Evolutionary conservation across 2,797 vertebrate species (phyloP), one percentile per base, ranked within the genome.

Genomic region (Oophaga sylvatica): DNA sequence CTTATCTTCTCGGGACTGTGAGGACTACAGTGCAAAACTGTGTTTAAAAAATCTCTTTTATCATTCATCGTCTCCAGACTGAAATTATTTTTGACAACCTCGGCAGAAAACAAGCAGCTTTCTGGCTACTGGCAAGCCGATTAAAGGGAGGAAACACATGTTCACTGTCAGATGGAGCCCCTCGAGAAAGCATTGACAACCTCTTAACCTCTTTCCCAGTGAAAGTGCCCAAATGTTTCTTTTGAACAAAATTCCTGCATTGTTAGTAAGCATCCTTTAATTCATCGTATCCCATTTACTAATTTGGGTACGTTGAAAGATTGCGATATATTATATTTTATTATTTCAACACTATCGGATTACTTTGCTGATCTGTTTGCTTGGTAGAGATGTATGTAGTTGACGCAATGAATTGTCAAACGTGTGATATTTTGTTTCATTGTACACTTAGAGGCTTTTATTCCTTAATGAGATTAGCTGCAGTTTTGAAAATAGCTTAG

Each of bases 91-190:
- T 95, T 96, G 96, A 97, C 94, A 96, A 96, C 95, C 95, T 95
- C 92, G 94, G 93, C 95, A 95, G 93, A 95, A 95, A 96, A 95
- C 94, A 95, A 95, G 94, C 94, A 96, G 93, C 94, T 95, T 96
- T 94, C 93, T 95, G 95, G 95, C 95, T 96, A 95, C 93, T 95
- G 95, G 95, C 92, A 93, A 94, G 94, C 93, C 95, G 94, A 97
- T 97, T 96, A 97, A 96, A 97, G 93, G 94, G 94, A 95, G 95
- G 95, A 96, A 97, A 97, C 97, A 97, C 95, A 96, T 97, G 97
- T 97, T 97, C 96, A 94, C 95, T 96, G 96, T 96, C 96, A 97
- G 95, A 95, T 92, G 89, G 91, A 94, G 94, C 93, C 95, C 95
- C 93, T 92, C 90, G 92, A 96, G 95, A 94, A 92, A 94, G 93